phyloP scores from a whole-genome alignment of 2,797 vertebrate species.

The Rhinatrema bivittatum region DNA sequence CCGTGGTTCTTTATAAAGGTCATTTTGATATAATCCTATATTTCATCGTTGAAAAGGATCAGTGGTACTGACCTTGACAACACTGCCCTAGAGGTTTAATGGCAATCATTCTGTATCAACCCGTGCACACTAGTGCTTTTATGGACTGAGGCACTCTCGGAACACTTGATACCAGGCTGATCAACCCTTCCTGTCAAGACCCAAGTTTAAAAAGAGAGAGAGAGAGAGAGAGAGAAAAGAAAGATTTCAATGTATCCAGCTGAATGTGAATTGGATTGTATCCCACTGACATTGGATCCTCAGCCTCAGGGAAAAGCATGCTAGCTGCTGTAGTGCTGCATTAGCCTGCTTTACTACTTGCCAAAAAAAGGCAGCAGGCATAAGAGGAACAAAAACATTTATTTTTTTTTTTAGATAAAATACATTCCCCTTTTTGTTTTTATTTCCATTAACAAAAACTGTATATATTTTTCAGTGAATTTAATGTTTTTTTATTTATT shows the following conservation, averaged over 20 bases:
- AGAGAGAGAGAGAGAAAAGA: too few relatives aligned
- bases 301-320: conserved; percentile 49
- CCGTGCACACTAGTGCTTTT: conserved; percentile 24
- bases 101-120: conserved; percentile 39
- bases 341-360: conserved; percentile 55
- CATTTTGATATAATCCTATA: conserved; percentile 40
- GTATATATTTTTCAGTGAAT: too few relatives aligned
- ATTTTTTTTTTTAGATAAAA: too few relatives aligned
- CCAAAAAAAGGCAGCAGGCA: too few relatives aligned
- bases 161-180: conserved; percentile 26
- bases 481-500: too few relatives aligned
- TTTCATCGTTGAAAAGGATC: conserved; percentile 35
- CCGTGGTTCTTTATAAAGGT: conserved; percentile 53
- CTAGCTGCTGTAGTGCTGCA: conserved; percentile 48
- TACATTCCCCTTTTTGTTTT: too few relatives aligned
- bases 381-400: too few relatives aligned
- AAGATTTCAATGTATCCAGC: conserved; percentile 48
- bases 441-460: too few relatives aligned
- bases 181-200: conserved; percentile 47
- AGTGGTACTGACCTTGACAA: conserved; percentile 44
- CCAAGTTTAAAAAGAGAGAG: conserved; percentile 40
- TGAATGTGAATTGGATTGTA: conserved; percentile 48
- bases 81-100: conserved; percentile 32
- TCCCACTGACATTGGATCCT: conserved; percentile 67
- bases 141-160: conserved; percentile 10